Evolutionary conservation across 2,113 vertebrate species (phyloP).

Genomic region (Platysteira castanea): DNA sequence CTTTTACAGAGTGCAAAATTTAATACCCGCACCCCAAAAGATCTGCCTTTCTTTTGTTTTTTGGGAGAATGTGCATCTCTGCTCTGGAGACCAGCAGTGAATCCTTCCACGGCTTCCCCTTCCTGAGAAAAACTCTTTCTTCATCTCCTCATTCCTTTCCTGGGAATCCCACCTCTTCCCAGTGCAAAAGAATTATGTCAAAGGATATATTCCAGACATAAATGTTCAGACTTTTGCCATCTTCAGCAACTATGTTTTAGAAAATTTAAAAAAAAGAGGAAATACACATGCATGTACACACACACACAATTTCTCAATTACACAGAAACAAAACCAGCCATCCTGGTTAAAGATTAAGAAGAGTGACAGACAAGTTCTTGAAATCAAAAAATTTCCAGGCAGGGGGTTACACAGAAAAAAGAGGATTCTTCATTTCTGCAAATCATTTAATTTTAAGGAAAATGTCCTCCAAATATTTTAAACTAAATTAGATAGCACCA

Average conservation of each 20-base stretch:
- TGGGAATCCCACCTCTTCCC: not conserved
- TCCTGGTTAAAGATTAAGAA: not conserved
- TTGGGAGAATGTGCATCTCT: not conserved
- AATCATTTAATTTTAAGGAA: not conserved
- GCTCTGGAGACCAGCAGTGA: not conserved
- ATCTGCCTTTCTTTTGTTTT: not conserved
- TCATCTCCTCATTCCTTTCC: not conserved
- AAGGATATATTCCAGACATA: not conserved
- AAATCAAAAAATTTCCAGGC: not conserved
- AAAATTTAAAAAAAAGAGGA: not conserved
- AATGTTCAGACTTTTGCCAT: not conserved
- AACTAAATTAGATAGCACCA: not conserved
- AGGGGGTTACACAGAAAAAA: not conserved
- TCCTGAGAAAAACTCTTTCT: not conserved
- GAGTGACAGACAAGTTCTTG: not conserved
- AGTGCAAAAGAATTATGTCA: not conserved
- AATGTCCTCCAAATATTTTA: not conserved
- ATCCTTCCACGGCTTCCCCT: not conserved
- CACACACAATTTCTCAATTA: not conserved
- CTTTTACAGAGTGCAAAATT: not conserved
- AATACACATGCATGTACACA: fast-evolving
- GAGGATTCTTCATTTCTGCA: not conserved
- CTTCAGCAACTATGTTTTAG: not conserved
- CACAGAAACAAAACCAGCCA: not conserved
- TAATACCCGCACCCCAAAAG: not conserved